A percentile compares a stretch with the other conserved stretches of the same genome.
Conservation (phyloP, 2,888 invertebrate species). For the Scaptomyza caliginosa region DNA sequence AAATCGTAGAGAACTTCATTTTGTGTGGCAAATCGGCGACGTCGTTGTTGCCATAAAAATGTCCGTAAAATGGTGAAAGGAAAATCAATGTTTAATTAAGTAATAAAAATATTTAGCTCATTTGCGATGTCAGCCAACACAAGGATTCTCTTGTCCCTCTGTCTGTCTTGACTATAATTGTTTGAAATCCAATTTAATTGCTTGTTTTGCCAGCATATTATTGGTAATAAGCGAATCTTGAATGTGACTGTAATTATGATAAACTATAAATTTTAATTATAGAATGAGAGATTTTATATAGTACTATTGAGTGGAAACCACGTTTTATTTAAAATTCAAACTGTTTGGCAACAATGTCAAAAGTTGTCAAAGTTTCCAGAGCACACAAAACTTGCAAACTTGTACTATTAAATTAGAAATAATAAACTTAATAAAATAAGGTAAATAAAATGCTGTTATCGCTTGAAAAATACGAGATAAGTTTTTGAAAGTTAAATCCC, state of each 20-base stretch:
- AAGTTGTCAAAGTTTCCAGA: background rate
- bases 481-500: background rate
- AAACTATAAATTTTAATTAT: background rate
- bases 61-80: constrained; percentile 43
- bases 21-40: constrained; percentile 33
- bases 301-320: background rate
- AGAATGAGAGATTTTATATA: background rate
- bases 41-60: constrained; percentile 27
- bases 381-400: background rate
- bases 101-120: constrained; percentile 70
- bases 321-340: too few species aligned
- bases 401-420: background rate
- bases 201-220: constrained; percentile 19
- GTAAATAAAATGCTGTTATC: background rate
- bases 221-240: constrained; percentile 16
- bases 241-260: constrained; percentile 2
- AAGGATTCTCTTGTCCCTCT: constrained; percentile 7
- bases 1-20: constrained; percentile 70
- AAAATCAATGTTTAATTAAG: constrained; percentile 78
- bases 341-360: background rate
- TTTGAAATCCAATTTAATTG: constrained; percentile 37
- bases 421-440: background rate
- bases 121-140: constrained; percentile 30
- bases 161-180: constrained; percentile 15
- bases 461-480: background rate